Base-by-base conservation (phyloP, 2,113 vertebrate genomes). In the Cyphomyrus plagiostoma region DNA sequence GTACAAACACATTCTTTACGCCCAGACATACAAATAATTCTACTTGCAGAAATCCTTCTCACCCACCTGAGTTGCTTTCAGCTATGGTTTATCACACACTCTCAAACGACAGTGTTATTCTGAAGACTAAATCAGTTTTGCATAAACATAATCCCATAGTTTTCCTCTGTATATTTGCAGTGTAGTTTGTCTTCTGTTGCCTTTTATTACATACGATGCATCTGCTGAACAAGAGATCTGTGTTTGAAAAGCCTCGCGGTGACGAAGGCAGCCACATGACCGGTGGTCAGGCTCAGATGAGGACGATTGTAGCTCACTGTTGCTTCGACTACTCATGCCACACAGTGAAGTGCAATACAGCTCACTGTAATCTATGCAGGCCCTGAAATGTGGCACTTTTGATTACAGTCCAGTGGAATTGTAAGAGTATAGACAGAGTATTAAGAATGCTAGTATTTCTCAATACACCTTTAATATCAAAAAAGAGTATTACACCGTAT, bases 361-460 rank as follows among this genome's bases (percentile, higher is more conserved):
- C 94, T 94, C 93, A 95, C 95, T 96, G 95, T 95, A 95, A 95
- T 94, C 95, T 96, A 96, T 96, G 96, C 96, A 96, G 95, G 95
- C 95, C 95, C 95, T 96, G 94, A 96, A 95, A 93, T 92, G 94
- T 94, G 94, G 95, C 95, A 95, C 94, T 95, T 86, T 96, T 96
- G 96, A 95, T 95, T 96, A 94, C 94, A 94, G 94, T 96, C 93
- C 93, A 93, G 90, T 92, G 94, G 93, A 94, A 50, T 53, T 56
- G 85, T 87, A 87, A 53, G 50, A 53, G 50, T 21, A 15, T 53
- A 87, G 50, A 15, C 5, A 87, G 49, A 86, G 50, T 53, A 84
- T 45, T 45, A 84, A 84, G 4, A 50, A 86, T 23, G 21, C 83
- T 86, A 49, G 83, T 53, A 87, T 39, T 53, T 87, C 50, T 84